A percentile compares a stretch with the other conserved stretches of the same genome.
Evolutionary conservation across 2,797 vertebrate species (phyloP).

Genomic region (Phrynocephalus guinanensis): DNA sequence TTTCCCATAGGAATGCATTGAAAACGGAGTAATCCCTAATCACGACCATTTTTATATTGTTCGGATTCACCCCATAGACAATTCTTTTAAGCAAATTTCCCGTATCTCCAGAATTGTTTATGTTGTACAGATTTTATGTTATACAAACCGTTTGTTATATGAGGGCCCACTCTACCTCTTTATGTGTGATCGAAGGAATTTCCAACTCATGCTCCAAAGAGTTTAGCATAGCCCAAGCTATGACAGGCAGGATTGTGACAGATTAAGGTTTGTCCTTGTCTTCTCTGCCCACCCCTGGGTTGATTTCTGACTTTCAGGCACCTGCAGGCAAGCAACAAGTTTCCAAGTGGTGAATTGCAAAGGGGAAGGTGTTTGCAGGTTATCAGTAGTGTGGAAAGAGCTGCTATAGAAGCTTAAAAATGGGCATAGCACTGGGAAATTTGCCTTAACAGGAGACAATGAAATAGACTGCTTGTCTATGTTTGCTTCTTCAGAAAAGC

Average conservation of each 20-base stretch:
- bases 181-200: background rate
- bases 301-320: background rate
- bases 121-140: no score
- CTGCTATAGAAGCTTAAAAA: slow-evolving; percentile 2
- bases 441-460: background rate
- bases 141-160: no score
- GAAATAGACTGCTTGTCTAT: background rate
- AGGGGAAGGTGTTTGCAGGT: background rate
- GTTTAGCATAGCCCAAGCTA: background rate
- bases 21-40: no score
- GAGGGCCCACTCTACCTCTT: no score
- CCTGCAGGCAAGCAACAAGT: background rate
- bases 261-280: background rate
- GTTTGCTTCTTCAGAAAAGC: background rate
- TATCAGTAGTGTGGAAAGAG: background rate
- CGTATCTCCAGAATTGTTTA: no score
- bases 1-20: no score
- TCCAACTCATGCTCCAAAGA: background rate
- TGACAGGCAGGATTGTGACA: background rate
- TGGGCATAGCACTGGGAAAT: background rate
- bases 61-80: no score
- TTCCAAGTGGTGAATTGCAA: slow-evolving; percentile 5
- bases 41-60: no score
- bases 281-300: background rate
- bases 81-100: no score